These are phyloP conservation scores for Ceyx cyanopectus DNA, from an alignment of 2,113 vertebrate species.

Conservation along the genomic window DNA sequence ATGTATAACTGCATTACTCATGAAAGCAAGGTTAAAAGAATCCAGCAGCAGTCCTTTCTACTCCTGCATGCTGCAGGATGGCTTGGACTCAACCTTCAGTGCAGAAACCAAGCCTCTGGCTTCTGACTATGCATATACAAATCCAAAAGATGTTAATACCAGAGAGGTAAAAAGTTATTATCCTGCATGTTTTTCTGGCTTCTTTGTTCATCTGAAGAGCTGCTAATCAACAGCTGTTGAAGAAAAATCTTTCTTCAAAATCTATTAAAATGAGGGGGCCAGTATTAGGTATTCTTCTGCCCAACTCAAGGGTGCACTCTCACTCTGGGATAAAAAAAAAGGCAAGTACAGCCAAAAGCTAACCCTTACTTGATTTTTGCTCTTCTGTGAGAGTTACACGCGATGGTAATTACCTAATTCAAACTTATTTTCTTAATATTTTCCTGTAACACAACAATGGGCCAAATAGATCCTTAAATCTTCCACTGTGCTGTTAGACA, in stretches of 20 bases:
- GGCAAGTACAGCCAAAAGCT: not conserved
- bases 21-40: not conserved
- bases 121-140: not conserved
- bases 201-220: not conserved
- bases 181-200: not conserved
- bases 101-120: not conserved
- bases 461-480: not conserved
- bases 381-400: not conserved
- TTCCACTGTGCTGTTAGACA: conserved; percentile 21
- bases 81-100: not conserved
- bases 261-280: not conserved
- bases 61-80: not conserved
- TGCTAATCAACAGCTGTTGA: not conserved
- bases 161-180: not conserved
- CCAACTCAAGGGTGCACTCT: not conserved
- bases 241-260: not conserved
- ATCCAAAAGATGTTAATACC: not conserved
- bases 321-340: not conserved
- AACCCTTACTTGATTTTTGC: not conserved
- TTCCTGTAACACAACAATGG: conserved; percentile 22
- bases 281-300: not conserved
- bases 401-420: conserved; percentile 3
- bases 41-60: not conserved
- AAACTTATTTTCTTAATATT: conserved; percentile 29
- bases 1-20: not conserved